phyloP scores from a whole-genome alignment of 2,113 vertebrate species.

The Dicerorhinus sumatrensis region DNA sequence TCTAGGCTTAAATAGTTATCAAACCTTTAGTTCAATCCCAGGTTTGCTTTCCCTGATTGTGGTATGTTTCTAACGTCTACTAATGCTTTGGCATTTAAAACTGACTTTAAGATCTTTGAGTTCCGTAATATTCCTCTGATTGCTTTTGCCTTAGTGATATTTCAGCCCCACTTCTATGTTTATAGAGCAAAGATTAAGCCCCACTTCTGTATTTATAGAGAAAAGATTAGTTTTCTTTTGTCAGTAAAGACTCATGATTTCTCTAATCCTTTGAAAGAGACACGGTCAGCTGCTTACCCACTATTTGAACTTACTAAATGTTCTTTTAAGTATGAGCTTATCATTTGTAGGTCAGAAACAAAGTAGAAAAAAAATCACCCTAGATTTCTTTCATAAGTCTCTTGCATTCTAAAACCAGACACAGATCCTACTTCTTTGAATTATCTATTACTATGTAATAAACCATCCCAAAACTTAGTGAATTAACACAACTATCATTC shows the following conservation, averaged over 20 bases:
- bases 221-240: neutral
- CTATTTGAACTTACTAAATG: neutral
- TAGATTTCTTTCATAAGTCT: neutral
- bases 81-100: neutral
- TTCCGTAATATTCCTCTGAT: neutral
- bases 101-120: neutral
- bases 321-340: conserved; percentile 4
- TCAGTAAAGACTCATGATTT: neutral
- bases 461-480: neutral
- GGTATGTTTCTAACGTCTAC: neutral
- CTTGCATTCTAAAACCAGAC: neutral
- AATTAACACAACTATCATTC: neutral
- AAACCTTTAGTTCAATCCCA: neutral
- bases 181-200: neutral
- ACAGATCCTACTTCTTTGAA: neutral
- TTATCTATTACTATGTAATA: neutral
- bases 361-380: neutral
- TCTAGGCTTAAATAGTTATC: neutral
- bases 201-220: neutral
- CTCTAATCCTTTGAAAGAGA: neutral
- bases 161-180: neutral
- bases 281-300: neutral
- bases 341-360: neutral
- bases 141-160: neutral
- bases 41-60: neutral